A percentile compares a stretch with the other conserved stretches of the same genome.
These are phyloP conservation scores for Drosophila sturtevanti DNA, from an alignment of 1,140 invertebrate species.

Conservation along the genomic window DNA sequence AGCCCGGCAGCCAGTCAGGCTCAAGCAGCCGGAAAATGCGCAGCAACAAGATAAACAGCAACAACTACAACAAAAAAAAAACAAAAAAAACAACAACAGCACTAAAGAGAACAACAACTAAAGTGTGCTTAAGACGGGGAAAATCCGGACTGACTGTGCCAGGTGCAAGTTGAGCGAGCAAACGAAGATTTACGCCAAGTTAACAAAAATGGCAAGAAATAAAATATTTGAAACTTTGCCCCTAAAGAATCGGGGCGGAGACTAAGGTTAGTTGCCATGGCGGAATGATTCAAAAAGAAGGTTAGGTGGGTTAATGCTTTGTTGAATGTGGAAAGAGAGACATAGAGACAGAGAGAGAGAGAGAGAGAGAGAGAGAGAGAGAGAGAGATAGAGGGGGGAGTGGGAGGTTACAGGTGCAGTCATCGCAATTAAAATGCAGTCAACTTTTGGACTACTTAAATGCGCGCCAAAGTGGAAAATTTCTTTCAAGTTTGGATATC, in stretches of 20 bases:
- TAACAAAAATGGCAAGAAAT: conserved; percentile 36
- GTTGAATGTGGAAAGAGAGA: no score
- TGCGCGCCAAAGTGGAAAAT: conserved; percentile 66
- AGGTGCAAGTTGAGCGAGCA: conserved; percentile 42
- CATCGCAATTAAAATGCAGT: conserved; percentile 67
- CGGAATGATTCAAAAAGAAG: no score
- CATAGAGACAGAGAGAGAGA: no score
- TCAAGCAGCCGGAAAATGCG: conserved; percentile 68
- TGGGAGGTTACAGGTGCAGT: not conserved
- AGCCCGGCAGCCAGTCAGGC: conserved; percentile 9
- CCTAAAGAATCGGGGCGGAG: not conserved
- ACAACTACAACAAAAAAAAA: conserved; percentile 8
- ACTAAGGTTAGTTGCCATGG: no score
- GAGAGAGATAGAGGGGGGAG: not conserved
- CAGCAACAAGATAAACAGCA: conserved; percentile 32
- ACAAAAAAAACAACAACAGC: conserved; percentile 6
- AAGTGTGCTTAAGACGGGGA: conserved; percentile 21
- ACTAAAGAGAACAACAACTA: not conserved
- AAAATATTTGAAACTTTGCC: conserved; percentile 57
- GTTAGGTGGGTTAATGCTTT: no score
- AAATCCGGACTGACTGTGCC: conserved; percentile 37
- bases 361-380: conserved; percentile 17
- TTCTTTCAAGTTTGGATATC: conserved; percentile 44
- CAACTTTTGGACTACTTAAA: conserved; percentile 30
- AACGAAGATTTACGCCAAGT: conserved; percentile 45